Evolutionary conservation across 2,797 vertebrate species (phyloP).

Genomic region (Lepidocolaptes lacrymiger): DNA sequence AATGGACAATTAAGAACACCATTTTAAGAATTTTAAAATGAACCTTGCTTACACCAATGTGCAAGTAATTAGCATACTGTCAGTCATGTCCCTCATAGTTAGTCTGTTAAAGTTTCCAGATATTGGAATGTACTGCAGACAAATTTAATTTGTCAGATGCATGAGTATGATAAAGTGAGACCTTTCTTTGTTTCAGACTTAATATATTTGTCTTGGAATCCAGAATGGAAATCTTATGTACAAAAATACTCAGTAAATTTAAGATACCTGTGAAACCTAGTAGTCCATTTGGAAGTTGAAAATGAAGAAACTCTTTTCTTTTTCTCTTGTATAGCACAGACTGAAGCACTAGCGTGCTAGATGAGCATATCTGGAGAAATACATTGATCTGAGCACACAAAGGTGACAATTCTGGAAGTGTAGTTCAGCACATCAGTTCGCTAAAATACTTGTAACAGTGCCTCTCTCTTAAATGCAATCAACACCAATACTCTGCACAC

Average conservation of each 20-base stretch:
- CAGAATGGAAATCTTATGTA: not conserved
- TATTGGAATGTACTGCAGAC: not conserved
- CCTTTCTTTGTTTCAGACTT: not conserved
- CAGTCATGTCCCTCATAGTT: not conserved
- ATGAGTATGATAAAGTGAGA: not conserved
- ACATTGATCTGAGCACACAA: not conserved
- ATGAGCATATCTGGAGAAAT: not conserved
- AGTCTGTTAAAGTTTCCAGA: not conserved
- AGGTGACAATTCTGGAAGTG: not conserved
- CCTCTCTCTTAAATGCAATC: not conserved
- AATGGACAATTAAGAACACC: not conserved
- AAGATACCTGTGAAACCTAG: not conserved
- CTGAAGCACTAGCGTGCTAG: not conserved
- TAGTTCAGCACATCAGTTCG: not conserved
- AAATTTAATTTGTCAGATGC: not conserved
- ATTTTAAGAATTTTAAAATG: not conserved
- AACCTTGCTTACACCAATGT: not conserved
- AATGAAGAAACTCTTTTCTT: not conserved
- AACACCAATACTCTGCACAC: not conserved
- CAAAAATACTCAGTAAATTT: not conserved
- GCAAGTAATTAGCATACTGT: not conserved
- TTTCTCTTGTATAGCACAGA: not conserved
- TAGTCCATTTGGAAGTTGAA: not conserved
- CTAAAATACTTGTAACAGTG: not conserved
- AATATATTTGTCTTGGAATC: not conserved